These are phyloP conservation scores for Myiozetetes cayanensis DNA, from an alignment of 2,113 vertebrate genomes.

Conservation along the genomic window DNA sequence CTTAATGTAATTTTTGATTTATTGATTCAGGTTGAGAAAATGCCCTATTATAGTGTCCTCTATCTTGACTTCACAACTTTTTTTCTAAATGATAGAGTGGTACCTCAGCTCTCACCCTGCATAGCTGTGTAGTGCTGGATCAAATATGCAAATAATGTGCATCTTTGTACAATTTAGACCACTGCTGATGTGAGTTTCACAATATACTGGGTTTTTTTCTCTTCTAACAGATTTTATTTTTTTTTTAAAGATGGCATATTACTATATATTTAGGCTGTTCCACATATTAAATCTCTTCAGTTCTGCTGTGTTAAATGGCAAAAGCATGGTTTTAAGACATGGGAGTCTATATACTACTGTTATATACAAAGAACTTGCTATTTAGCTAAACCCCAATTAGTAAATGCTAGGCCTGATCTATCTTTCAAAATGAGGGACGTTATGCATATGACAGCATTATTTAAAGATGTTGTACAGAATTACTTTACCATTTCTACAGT, in stretches of 20 bases:
- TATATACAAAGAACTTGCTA: background rate
- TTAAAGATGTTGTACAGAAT: background rate
- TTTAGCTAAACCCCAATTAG: background rate
- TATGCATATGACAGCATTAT: background rate
- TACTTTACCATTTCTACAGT: background rate
- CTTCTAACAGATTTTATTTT: background rate
- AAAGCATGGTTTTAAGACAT: background rate
- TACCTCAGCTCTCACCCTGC: background rate
- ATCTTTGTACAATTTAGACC: background rate
- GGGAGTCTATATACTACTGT: background rate
- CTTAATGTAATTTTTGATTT: background rate
- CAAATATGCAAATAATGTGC: background rate
- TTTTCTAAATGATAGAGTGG: background rate
- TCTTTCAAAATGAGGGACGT: background rate
- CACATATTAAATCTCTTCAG: background rate
- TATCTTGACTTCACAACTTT: background rate
- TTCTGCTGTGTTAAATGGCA: background rate
- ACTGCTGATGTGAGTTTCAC: background rate
- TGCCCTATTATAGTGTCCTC: background rate
- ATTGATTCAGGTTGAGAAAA: background rate
- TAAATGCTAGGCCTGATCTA: background rate
- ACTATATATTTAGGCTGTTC: background rate
- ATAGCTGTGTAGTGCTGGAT: background rate
- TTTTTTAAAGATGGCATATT: background rate
- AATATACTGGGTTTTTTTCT: background rate